Conservation (phyloP, 2,797 vertebrate species). For the Gymnoscopelus microlampas region DNA sequence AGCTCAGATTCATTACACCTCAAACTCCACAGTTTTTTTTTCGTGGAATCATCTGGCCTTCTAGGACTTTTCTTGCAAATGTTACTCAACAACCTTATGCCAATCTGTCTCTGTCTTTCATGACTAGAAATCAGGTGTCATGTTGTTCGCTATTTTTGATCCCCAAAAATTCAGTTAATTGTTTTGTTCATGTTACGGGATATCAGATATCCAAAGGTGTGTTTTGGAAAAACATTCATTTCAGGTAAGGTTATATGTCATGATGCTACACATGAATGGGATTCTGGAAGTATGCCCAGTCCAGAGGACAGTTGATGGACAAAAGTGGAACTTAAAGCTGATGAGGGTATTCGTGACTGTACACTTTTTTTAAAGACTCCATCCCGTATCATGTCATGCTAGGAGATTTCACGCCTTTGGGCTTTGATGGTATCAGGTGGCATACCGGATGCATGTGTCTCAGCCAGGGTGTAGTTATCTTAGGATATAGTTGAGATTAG, state of each 20-base stretch:
- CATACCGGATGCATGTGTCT: slow-evolving; percentile 48
- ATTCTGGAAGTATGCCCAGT: neutral
- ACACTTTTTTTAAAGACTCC: slow-evolving; percentile 48
- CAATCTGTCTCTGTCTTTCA: neutral
- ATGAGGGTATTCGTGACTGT: slow-evolving; percentile 76
- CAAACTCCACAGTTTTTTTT: slow-evolving; percentile 21
- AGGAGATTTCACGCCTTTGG: slow-evolving; percentile 49
- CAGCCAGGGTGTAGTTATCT: neutral
- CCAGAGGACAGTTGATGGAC: slow-evolving; percentile 8
- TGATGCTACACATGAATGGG: neutral
- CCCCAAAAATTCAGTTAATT: no score
- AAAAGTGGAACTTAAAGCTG: neutral
- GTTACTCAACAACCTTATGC: no score
- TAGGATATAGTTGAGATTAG: slow-evolving; percentile 32
- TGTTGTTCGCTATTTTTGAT: no score
- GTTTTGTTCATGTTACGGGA: no score
- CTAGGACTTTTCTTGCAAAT: no score
- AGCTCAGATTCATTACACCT: slow-evolving; percentile 16
- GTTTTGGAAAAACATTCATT: neutral
- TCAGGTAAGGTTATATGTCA: slow-evolving; percentile 7
- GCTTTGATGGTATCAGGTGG: slow-evolving; percentile 43
- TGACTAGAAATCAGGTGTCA: neutral
- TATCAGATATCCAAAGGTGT: neutral
- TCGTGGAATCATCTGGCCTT: neutral
- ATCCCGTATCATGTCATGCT: slow-evolving; percentile 54